These are phyloP conservation scores for Anolis apletophallus DNA, from an alignment of 2,797 vertebrate genomes.

Conservation along the genomic window DNA sequence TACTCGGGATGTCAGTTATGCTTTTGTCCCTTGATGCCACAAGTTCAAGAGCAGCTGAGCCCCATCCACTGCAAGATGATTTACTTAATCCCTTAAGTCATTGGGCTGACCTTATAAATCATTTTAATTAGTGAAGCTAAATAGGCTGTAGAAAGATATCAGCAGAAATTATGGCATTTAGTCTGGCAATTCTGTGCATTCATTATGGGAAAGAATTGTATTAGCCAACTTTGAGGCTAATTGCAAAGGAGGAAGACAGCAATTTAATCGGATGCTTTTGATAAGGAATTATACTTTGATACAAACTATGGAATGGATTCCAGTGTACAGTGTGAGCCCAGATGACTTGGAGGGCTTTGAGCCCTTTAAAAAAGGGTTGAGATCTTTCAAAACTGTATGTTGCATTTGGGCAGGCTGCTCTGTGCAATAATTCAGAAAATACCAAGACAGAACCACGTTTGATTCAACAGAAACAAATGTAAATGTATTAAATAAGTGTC, in stretches of 20 bases:
- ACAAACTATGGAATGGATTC: conserved; percentile 29
- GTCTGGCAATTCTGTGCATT: conserved; percentile 61
- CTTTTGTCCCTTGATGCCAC: conserved; percentile 19
- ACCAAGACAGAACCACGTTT: too few species aligned
- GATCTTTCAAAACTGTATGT: conserved; percentile 50
- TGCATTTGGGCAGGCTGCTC: conserved; percentile 38
- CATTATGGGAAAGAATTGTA: conserved; percentile 65
- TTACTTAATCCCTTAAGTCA: conserved; percentile 69
- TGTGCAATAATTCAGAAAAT: neutral
- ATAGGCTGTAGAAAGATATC: conserved; percentile 70
- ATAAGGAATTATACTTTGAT: conserved; percentile 45
- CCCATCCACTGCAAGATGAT: conserved; percentile 41
- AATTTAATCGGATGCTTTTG: conserved; percentile 69
- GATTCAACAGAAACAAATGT: too few species aligned
- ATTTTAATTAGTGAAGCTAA: conserved; percentile 72
- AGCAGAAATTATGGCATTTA: conserved; percentile 69
- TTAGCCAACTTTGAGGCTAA: conserved; percentile 71
- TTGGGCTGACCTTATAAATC: conserved; percentile 68
- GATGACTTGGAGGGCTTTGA: conserved; percentile 50
- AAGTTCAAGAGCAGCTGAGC: conserved; percentile 47
- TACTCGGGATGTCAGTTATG: neutral
- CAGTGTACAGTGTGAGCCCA: conserved; percentile 55
- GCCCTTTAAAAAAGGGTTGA: conserved; percentile 42
- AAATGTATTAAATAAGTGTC: neutral
- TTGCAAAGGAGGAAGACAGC: conserved; percentile 69